phyloP scores from a whole-genome alignment of 2,888 invertebrate genomes.

The Tipula unca region DNA sequence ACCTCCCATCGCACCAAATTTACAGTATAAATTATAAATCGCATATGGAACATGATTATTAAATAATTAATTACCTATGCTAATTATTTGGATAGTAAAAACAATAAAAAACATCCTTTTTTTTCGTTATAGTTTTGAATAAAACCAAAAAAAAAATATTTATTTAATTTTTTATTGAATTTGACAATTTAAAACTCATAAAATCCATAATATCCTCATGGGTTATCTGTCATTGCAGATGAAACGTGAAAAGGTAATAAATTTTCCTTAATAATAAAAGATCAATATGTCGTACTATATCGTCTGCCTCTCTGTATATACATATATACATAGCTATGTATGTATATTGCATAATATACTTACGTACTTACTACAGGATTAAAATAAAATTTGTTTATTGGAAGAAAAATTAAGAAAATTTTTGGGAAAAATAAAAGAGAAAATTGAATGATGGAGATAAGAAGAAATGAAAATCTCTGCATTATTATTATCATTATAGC shows the following conservation, averaged over 20 bases:
- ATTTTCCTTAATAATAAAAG: background rate
- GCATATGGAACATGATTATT: background rate
- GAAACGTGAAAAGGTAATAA: conserved; percentile 14
- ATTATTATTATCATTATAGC: background rate
- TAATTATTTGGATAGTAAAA: background rate
- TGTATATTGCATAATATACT: background rate
- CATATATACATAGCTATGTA: too few species aligned
- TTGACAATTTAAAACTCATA: conserved; percentile 8
- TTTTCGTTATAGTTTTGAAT: background rate
- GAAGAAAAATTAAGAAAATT: background rate
- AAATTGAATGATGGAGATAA: background rate
- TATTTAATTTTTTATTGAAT: background rate
- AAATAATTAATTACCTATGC: background rate
- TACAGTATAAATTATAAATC: background rate
- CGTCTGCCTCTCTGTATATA: background rate
- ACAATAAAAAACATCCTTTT: background rate
- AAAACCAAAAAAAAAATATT: background rate
- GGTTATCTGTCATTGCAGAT: conserved; percentile 8
- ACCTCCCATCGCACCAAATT: background rate
- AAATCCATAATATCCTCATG: background rate
- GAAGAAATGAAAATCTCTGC: background rate
- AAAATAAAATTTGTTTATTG: background rate
- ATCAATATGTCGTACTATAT: background rate
- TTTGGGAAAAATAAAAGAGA: background rate
- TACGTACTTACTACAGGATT: background rate